Conservation (phyloP, 2,797 vertebrate species). For the Bufotes viridis region DNA sequence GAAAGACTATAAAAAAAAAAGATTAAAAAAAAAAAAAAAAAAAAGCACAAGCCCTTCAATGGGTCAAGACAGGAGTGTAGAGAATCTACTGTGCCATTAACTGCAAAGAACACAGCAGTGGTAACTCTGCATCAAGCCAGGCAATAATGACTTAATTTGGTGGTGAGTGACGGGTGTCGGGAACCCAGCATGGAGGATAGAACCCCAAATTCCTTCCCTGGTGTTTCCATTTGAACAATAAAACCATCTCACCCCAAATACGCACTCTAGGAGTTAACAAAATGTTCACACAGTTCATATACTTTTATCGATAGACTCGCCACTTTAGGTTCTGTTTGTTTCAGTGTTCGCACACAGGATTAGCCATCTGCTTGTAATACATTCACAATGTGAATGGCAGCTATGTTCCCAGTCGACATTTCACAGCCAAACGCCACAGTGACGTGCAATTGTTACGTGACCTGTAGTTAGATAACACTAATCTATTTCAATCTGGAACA, state of each 20-base stretch:
- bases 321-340: constrained; percentile 44
- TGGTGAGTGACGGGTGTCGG: constrained; percentile 69
- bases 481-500: constrained; percentile 19
- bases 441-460: constrained; percentile 30
- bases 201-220: constrained; percentile 10
- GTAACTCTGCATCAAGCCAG: constrained; percentile 73
- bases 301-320: constrained; percentile 22
- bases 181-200: constrained; percentile 16
- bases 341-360: constrained; percentile 38
- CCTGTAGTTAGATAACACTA: constrained; percentile 20
- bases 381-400: constrained; percentile 38
- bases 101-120: constrained; percentile 67
- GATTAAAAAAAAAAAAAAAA: constrained; percentile 60
- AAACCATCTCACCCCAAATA: constrained; percentile 33
- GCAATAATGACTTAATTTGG: constrained; percentile 77
- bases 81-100: constrained; percentile 70
- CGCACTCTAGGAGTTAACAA: not conserved
- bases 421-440: constrained; percentile 30
- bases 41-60: constrained; percentile 80
- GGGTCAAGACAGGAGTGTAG: constrained; percentile 69
- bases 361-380: constrained; percentile 28
- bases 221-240: constrained; percentile 38
- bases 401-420: not conserved
- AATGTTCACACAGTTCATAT: constrained; percentile 9
- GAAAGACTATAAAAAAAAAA: constrained; percentile 69